Conservation (phyloP, 2,888 invertebrate species). For the Diogma glabrata region DNA sequence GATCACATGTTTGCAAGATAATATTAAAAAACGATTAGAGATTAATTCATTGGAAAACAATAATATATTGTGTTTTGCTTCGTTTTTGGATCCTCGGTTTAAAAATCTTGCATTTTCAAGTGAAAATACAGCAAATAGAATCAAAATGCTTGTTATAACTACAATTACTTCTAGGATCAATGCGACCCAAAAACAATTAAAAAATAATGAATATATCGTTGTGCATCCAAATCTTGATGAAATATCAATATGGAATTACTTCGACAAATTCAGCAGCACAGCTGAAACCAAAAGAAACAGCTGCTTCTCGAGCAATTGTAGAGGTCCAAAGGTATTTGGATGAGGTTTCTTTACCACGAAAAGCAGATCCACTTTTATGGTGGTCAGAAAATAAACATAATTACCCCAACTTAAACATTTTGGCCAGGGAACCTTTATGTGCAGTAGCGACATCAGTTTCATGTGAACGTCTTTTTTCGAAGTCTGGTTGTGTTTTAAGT, state of each 20-base stretch:
- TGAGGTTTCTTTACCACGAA: slow-evolving; percentile 12
- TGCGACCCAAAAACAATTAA: too few relatives aligned
- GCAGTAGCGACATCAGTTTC: slow-evolving; percentile 1
- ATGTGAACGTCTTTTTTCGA: slow-evolving; percentile 1
- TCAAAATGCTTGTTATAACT: background rate
- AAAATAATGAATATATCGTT: slow-evolving; percentile 12
- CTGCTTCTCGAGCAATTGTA: slow-evolving; percentile 10
- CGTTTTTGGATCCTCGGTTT: background rate
- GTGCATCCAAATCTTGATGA: background rate
- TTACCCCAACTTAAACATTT: slow-evolving; percentile 2
- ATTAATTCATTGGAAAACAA: background rate
- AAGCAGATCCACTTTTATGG: slow-evolving; percentile 13
- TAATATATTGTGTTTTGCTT: background rate
- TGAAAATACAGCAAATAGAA: background rate
- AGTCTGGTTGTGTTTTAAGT: slow-evolving; percentile 1
- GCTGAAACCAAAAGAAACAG: slow-evolving; percentile 9
- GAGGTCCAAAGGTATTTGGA: slow-evolving; percentile 15
- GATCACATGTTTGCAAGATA: background rate
- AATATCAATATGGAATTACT: slow-evolving; percentile 10
- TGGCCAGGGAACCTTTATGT: slow-evolving; percentile 1
- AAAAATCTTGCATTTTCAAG: background rate
- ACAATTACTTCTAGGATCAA: slow-evolving; percentile 18
- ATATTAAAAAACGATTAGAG: background rate
- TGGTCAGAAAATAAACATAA: slow-evolving; percentile 6
- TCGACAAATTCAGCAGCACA: background rate